Evolutionary conservation across 2,888 invertebrate genomes (phyloP), one percentile per base, ranked within the genome.

Genomic region (Augiades crinisus): DNA sequence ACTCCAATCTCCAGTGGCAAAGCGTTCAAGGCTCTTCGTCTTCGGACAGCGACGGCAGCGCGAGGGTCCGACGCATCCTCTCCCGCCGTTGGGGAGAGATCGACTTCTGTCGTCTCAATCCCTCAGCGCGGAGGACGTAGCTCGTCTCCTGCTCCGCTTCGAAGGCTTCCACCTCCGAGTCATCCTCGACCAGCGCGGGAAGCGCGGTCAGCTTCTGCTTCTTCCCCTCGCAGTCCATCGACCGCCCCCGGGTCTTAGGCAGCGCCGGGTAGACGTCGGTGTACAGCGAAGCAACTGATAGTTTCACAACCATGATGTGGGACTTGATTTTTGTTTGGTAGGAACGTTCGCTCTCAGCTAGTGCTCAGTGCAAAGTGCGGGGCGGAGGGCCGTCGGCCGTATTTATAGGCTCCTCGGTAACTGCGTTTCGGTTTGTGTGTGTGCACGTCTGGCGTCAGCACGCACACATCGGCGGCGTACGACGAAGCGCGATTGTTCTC

Each of bases 1-100:
- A 75, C 80, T 78, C 76, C 76, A 67, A 61, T 58, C 55, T 57
- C 41, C 47, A 41, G 51, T 40, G 57, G 56, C 59, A 27, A 54
- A 38, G 41, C 50, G 70, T 72, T 89, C 88, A 89, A 67, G 88
- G 88, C 72, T 89, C 88, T 64, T 89, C 88, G 17, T 89, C 88
- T 53, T 89, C 88, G 2, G 88, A 89, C 6, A 89, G 72, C 8
- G 88, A 88, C 0, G 88, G 88, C 57, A 89, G 76, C 5, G 79
- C 86, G 31, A 86, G 64, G 17, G 81, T 80, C 13, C 86, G 80
- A 41, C 80, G 75, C 58, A 85, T 69, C 57, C 75, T 78, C 70
- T 84, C 79, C 5, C 82, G 72, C 5, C 85, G 70, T 55, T 79
- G 85, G 3, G 88, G 85, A 0, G 87, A 87, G 51, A 83, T 66